Conservation (phyloP, 1,140 invertebrate species). For the Aphaenogaster ashmeadi region DNA sequence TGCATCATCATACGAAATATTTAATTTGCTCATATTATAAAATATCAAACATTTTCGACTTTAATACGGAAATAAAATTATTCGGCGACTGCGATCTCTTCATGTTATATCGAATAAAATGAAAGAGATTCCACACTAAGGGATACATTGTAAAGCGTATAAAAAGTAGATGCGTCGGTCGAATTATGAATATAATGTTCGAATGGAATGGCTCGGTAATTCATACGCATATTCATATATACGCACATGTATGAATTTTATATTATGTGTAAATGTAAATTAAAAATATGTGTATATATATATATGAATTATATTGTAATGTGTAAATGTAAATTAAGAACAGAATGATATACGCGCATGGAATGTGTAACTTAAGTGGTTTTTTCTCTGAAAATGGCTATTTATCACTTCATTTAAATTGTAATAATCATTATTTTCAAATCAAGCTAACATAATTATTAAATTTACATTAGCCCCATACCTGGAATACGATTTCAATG, state of each 20-base stretch:
- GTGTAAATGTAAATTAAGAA: conserved; percentile 34
- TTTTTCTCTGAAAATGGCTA: conserved; percentile 33
- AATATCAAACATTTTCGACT: conserved; percentile 65
- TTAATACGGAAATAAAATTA: conserved; percentile 69
- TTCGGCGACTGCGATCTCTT: conserved; percentile 62
- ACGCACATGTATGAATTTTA: background rate
- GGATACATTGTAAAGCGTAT: conserved; percentile 41
- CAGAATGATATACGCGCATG: conserved; percentile 39
- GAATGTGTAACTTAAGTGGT: conserved; percentile 68
- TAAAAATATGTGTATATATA: conserved; percentile 22
- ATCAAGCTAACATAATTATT: conserved; percentile 30
- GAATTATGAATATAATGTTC: conserved; percentile 49
- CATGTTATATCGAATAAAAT: conserved; percentile 47
- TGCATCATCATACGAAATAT: conserved; percentile 65
- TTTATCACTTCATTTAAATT: conserved; percentile 29
- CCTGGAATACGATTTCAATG: conserved; percentile 28
- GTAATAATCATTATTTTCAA: conserved; percentile 26
- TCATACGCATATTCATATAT: conserved; percentile 17
- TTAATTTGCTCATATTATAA: conserved; percentile 67
- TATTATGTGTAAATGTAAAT: background rate
- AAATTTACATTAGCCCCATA: conserved; percentile 14
- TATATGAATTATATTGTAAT: conserved; percentile 17
- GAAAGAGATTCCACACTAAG: conserved; percentile 9
- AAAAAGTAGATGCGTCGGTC: conserved; percentile 32
- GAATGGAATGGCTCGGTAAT: conserved; percentile 66